Percentiles rank a stretch among this genome's conserved stretches.
phyloP scores from a whole-genome alignment of 2,113 vertebrate species.

The Gasterosteus nipponicus region DNA sequence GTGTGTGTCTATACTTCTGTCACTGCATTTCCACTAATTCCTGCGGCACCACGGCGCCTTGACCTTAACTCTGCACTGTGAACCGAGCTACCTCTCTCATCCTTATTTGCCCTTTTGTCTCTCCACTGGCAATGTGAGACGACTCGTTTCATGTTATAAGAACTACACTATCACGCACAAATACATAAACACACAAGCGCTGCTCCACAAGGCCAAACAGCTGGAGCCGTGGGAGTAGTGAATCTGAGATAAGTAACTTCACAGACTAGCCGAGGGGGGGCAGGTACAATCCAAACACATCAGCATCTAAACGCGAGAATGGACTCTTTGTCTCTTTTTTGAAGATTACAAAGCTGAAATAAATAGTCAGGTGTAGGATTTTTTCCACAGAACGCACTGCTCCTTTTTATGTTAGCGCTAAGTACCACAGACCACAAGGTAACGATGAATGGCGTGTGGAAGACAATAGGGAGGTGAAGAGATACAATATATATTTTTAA shows the following conservation, averaged over 20 bases:
- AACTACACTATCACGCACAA: constrained; percentile 24
- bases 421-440: not conserved
- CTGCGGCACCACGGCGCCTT: constrained; percentile 27
- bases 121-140: constrained; percentile 29
- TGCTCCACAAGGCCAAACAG: constrained; percentile 42
- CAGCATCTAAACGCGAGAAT: not conserved
- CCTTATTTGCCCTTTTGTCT: not conserved
- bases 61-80: constrained; percentile 40
- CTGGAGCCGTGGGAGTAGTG: constrained; percentile 22
- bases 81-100: constrained; percentile 54
- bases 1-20: constrained; percentile 10
- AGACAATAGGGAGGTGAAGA: not conserved
- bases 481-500: no score
- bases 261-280: not conserved
- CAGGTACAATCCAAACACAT: not conserved
- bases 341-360: not conserved
- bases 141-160: constrained; percentile 45
- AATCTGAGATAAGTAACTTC: constrained; percentile 38
- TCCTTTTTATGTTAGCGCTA: not conserved
- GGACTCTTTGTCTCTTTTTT: not conserved
- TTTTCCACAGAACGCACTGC: constrained; percentile 4
- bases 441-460: not conserved
- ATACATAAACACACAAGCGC: constrained; percentile 51
- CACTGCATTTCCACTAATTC: constrained; percentile 26
- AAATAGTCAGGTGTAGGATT: not conserved